Evolutionary conservation across 2,797 vertebrate species (phyloP).

Genomic region (Poecilia picta): DNA sequence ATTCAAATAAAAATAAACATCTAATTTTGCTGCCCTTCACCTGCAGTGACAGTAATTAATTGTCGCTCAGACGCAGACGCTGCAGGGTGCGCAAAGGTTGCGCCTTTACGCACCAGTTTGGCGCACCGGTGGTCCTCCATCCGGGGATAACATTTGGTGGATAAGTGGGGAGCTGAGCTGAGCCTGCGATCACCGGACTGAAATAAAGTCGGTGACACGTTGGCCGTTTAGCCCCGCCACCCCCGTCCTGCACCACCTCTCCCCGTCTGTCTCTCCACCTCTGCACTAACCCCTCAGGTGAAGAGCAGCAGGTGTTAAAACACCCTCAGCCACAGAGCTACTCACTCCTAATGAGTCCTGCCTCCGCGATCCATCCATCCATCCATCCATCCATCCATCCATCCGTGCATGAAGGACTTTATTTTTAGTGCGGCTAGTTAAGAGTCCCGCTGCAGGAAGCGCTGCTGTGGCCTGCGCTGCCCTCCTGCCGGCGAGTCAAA

Average conservation of each 20-base stretch:
- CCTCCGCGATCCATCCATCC: slow-evolving; percentile 67
- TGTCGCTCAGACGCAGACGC: slow-evolving; percentile 51
- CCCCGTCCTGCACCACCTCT: slow-evolving; percentile 9
- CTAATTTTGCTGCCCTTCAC: slow-evolving; percentile 3
- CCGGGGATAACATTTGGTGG: slow-evolving; percentile 57
- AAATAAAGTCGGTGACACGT: slow-evolving; percentile 77
- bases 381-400: slow-evolving; percentile 41
- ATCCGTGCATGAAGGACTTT: slow-evolving; percentile 71
- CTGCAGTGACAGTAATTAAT: slow-evolving; percentile 71
- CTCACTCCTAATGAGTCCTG: slow-evolving; percentile 77
- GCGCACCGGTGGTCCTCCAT: slow-evolving; percentile 40
- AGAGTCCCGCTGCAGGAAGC: slow-evolving; percentile 70
- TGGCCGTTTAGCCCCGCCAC: slow-evolving; percentile 46
- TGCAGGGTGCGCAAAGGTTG: slow-evolving; percentile 34
- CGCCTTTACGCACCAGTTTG: slow-evolving; percentile 39
- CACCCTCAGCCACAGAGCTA: slow-evolving; percentile 76
- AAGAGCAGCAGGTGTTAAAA: slow-evolving; percentile 85
- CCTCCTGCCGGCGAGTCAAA: slow-evolving; percentile 53
- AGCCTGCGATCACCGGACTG: slow-evolving; percentile 69
- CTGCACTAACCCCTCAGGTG: slow-evolving; percentile 74
- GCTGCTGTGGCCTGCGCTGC: slow-evolving; percentile 47
- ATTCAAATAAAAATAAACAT: not conserved
- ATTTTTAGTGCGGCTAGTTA: slow-evolving; percentile 87
- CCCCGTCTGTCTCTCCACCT: slow-evolving; percentile 58
- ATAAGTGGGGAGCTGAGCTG: slow-evolving; percentile 67